Base-by-base conservation (phyloP, 2,113 vertebrate species). In the Serinus canaria region DNA sequence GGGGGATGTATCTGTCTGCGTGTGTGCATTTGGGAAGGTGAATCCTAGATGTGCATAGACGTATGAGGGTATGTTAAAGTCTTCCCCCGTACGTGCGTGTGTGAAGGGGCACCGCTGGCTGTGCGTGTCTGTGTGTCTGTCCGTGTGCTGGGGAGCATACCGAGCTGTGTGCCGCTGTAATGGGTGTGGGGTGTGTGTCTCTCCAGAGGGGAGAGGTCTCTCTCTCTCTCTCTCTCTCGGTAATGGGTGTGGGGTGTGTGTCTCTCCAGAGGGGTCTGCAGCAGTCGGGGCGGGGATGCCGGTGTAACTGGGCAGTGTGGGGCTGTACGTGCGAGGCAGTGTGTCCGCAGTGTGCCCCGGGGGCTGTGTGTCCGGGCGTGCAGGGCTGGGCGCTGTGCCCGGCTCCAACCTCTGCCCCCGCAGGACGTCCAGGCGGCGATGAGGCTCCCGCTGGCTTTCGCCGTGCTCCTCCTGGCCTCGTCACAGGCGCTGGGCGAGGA, bases 391-490 rank as follows among this genome's bases (percentile, higher is more conserved):
- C 31, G 37, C n/a, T 22, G 52, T 17, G 52, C 23, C 39, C 18
- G 41, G 44, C 82, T 50, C 92, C 82, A 82, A 4, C 43, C 43
- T 31, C 24, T 49, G 59, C 46, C 43, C 31, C 64, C 39, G 43
- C 83, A 94, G 84, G 49, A 94, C 94, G 50, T 87, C 83, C 77
- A 83, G 92, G 62, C 30, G 97, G 97, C 60, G 89, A 99, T 99
- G 99, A 99, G 98, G 94, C 95, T 98, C 75, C 82, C 98, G 27
- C 75, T 99, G 50, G 98, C 98, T 30, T 87, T 98, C 83, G 96
- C 98, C 18, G 96, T 99, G 80, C 90, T 98, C 47, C 97, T 99
- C 72, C 92, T 99, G 82, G 92, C 98, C 95, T 97, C 98, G 46
- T 97, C 97, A 14, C 98, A 98, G 92, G 98, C 98, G 69, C 96